Evolutionary conservation across 2,888 invertebrate species (phyloP).

Genomic region (Hesperia comma): DNA sequence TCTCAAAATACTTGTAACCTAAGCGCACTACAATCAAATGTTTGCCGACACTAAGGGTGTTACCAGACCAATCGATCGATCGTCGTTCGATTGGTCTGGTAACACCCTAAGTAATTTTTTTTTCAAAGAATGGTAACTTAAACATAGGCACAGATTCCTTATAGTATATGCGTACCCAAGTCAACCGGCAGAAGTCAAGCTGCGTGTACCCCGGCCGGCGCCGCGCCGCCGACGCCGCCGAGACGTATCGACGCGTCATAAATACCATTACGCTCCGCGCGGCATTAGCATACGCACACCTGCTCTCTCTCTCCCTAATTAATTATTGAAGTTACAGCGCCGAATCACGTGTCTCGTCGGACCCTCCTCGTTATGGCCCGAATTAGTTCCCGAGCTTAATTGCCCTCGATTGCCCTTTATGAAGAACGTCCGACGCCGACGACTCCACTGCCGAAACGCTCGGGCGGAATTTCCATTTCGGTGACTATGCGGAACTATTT

Average conservation of each 20-base stretch:
- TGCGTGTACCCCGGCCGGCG: not conserved
- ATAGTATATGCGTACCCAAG: no score
- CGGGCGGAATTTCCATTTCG: slow-evolving; percentile 16
- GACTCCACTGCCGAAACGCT: slow-evolving; percentile 18
- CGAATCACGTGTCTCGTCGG: slow-evolving; percentile 26
- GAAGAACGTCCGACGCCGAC: slow-evolving; percentile 21
- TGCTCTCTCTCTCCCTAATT: slow-evolving; percentile 49
- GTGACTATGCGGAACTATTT: slow-evolving; percentile 15
- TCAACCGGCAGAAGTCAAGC: no score
- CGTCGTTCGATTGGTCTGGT: no score
- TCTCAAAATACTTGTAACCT: no score
- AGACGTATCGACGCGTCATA: slow-evolving; percentile 7
- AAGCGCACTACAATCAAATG: no score
- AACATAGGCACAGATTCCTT: no score
- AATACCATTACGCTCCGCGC: slow-evolving; percentile 21
- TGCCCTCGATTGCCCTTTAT: slow-evolving; percentile 27
- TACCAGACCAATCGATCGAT: no score
- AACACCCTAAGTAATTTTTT: no score
- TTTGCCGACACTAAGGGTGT: no score
- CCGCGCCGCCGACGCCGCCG: not conserved
- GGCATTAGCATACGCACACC: slow-evolving; percentile 41
- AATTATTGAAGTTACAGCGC: slow-evolving; percentile 59
- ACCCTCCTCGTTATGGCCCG: slow-evolving; percentile 23
- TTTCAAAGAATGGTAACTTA: no score
- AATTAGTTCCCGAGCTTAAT: slow-evolving; percentile 22